These are phyloP conservation scores for Corydoras sp. DNA, from an alignment of 2,113 vertebrate species.

Conservation along the genomic window DNA sequence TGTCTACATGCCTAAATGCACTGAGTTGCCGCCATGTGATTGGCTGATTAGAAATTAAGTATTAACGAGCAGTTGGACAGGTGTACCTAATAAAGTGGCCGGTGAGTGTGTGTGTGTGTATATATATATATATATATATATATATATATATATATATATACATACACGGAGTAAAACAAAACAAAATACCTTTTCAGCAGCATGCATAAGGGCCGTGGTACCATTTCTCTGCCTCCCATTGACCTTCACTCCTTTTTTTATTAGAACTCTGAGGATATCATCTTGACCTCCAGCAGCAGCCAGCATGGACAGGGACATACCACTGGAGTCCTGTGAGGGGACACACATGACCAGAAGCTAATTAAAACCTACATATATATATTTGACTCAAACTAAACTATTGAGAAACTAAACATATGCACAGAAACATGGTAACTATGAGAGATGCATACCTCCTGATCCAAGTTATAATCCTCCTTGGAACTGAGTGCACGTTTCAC, in stretches of 20 bases:
- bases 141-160: no score
- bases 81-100: no score
- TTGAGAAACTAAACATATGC: no score
- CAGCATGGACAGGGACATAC: constrained; percentile 92
- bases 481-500: constrained; percentile 92
- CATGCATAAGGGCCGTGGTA: constrained; percentile 90
- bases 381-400: no score
- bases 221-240: constrained; percentile 88
- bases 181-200: constrained; percentile 85
- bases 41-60: no score
- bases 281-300: constrained; percentile 92
- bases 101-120: no score
- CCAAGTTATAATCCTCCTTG: constrained; percentile 87
- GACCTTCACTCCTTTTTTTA: constrained; percentile 87
- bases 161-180: not conserved
- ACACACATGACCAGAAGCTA: no score
- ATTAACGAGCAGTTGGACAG: no score
- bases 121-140: no score
- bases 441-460: constrained; percentile 81
- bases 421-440: not conserved
- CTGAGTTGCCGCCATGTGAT: no score
- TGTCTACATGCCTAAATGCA: no score
- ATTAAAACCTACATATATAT: no score
- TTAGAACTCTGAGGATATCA: constrained; percentile 84
- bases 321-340: constrained; percentile 78